Evolutionary conservation across 2,888 invertebrate genomes (phyloP).

Genomic region (Cepaea hortensis): DNA sequence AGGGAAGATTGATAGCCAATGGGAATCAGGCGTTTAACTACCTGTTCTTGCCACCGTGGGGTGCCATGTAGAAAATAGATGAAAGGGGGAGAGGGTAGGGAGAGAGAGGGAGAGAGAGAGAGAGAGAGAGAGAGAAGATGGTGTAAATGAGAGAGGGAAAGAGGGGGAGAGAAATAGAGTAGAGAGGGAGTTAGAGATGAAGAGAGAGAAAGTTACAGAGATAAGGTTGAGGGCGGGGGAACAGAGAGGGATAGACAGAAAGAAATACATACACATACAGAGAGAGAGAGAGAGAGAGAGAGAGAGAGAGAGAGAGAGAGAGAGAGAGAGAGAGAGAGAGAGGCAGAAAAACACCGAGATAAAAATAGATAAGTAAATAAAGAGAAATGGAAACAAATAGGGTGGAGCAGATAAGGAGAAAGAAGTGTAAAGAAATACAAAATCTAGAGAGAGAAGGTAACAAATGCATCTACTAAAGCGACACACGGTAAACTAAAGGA

Average conservation of each 20-base stretch:
- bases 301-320: neutral
- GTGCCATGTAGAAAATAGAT: neutral
- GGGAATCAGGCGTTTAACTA: neutral
- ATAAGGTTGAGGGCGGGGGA: neutral
- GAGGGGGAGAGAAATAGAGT: neutral
- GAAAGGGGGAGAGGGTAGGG: neutral
- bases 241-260: too few species aligned
- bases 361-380: neutral
- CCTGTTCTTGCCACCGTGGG: neutral
- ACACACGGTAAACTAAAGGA: too few species aligned
- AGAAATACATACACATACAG: too few species aligned
- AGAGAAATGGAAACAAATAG: neutral
- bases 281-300: neutral
- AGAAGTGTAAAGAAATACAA: neutral
- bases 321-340: neutral
- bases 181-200: neutral
- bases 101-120: constrained; percentile 19
- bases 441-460: too few species aligned
- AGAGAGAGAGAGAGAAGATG: constrained; percentile 9
- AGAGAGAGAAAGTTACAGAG: neutral
- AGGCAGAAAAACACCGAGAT: too few species aligned
- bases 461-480: too few species aligned
- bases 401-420: neutral
- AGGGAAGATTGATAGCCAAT: neutral
- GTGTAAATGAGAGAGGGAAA: neutral